phyloP scores from a whole-genome alignment of 2,113 vertebrate genomes.

The Phaethornis superciliosus region DNA sequence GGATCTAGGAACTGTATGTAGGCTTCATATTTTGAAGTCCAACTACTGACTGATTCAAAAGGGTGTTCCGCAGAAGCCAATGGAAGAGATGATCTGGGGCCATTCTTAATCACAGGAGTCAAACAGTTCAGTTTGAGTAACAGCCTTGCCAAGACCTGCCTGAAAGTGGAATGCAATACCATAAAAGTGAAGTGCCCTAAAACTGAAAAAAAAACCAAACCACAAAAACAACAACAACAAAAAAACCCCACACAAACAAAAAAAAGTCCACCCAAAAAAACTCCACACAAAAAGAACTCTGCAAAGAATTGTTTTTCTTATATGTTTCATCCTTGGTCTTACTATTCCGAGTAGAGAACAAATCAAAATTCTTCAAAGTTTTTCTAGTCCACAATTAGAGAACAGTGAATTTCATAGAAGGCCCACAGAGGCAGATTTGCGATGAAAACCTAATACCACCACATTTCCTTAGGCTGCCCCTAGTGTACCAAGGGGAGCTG shows the following conservation, averaged over 20 bases:
- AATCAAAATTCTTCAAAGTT: not conserved
- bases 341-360: not conserved
- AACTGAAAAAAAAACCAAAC: not conserved
- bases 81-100: not conserved
- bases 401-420: not conserved
- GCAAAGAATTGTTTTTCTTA: not conserved
- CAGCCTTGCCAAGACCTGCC: not conserved
- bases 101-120: not conserved
- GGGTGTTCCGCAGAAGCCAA: not conserved
- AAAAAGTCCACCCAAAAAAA: no score
- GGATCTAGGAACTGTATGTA: not conserved
- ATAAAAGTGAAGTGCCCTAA: not conserved
- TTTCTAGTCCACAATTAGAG: not conserved
- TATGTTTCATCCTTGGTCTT: not conserved
- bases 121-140: not conserved
- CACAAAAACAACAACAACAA: no score
- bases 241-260: no score
- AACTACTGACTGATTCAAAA: not conserved
- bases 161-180: not conserved
- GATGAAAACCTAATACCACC: not conserved
- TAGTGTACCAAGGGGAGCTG: not conserved
- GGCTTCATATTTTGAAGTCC: not conserved
- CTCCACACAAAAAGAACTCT: no score
- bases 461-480: not conserved
- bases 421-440: not conserved